Conservation (phyloP, 23 tunicate genomes). For the Styela plicata region DNA sequence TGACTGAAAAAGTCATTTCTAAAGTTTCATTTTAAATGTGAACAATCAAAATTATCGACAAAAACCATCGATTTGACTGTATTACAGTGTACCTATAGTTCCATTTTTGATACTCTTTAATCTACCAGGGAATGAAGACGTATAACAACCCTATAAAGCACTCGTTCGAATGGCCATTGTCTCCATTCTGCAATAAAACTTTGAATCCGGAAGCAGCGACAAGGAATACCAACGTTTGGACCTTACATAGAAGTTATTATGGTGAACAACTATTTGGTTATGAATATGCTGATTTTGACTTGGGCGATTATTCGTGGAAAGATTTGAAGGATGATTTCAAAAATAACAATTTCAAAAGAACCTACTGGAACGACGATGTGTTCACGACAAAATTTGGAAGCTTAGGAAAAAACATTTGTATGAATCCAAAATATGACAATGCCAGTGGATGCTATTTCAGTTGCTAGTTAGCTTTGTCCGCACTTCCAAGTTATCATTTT, state of each 20-base stretch:
- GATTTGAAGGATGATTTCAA: slow-evolving; percentile 22
- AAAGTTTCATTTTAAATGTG: too few relatives aligned
- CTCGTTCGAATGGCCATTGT: slow-evolving; percentile 52
- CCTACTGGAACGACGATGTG: slow-evolving; percentile 13
- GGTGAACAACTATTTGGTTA: slow-evolving; percentile 52
- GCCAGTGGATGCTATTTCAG: neutral
- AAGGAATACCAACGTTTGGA: slow-evolving; percentile 26
- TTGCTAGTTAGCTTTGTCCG: too few relatives aligned
- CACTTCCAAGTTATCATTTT: too few relatives aligned
- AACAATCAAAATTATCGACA: too few relatives aligned
- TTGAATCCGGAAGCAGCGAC: slow-evolving; percentile 46
- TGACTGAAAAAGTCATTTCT: too few relatives aligned
- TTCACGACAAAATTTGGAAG: slow-evolving; percentile 13
- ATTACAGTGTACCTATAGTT: too few relatives aligned
- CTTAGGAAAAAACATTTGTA: neutral
- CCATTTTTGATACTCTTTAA: too few relatives aligned
- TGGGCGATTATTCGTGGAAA: slow-evolving; percentile 33
- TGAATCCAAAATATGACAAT: neutral
- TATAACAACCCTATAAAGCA: neutral
- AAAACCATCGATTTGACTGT: too few relatives aligned
- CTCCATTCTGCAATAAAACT: slow-evolving; percentile 51
- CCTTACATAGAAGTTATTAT: slow-evolving; percentile 33
- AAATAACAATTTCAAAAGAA: slow-evolving; percentile 1
- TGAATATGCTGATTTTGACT: slow-evolving; percentile 41
- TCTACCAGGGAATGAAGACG: too few relatives aligned